Percentiles rank a stretch among this genome's conserved stretches.
phyloP scores from a whole-genome alignment of 1,140 invertebrate genomes.

The Ephestia elutella region DNA sequence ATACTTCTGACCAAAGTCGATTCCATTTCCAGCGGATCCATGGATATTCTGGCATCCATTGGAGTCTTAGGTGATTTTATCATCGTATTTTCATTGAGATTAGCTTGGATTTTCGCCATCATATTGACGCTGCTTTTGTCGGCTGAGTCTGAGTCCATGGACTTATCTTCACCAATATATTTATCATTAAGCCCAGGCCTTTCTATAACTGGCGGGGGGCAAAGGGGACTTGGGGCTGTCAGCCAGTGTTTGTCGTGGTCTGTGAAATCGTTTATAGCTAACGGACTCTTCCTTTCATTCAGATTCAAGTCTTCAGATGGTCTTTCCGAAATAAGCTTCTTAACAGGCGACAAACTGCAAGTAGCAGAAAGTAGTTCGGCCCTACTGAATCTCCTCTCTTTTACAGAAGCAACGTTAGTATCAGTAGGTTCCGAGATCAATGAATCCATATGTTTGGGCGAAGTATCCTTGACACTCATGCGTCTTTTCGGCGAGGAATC shows the following conservation, averaged over 20 bases:
- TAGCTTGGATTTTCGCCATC: slow-evolving; percentile 69
- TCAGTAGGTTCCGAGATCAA: slow-evolving; percentile 5
- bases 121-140: slow-evolving; percentile 64
- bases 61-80: slow-evolving; percentile 67
- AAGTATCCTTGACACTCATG: not conserved
- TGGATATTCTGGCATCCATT: slow-evolving; percentile 54
- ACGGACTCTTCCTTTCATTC: slow-evolving; percentile 35
- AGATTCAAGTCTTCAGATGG: slow-evolving; percentile 13
- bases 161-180: slow-evolving; percentile 68
- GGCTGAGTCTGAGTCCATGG: slow-evolving; percentile 52
- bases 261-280: slow-evolving; percentile 33
- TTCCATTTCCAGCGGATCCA: slow-evolving; percentile 55
- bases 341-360: slow-evolving; percentile 33
- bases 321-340: slow-evolving; percentile 39
- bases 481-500: slow-evolving; percentile 9
- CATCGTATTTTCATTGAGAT: slow-evolving; percentile 67
- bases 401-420: slow-evolving; percentile 1
- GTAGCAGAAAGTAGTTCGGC: slow-evolving; percentile 27
- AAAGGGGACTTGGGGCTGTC: slow-evolving; percentile 48
- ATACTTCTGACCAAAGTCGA: slow-evolving; percentile 43
- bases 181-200: slow-evolving; percentile 60
- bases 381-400: slow-evolving; percentile 31
- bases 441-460: not conserved
- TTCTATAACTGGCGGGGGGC: slow-evolving; percentile 52
- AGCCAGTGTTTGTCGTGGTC: slow-evolving; percentile 57